These are phyloP conservation scores for Esox masquinongy DNA, from an alignment of 2,797 vertebrate genomes.

Conservation along the genomic window DNA sequence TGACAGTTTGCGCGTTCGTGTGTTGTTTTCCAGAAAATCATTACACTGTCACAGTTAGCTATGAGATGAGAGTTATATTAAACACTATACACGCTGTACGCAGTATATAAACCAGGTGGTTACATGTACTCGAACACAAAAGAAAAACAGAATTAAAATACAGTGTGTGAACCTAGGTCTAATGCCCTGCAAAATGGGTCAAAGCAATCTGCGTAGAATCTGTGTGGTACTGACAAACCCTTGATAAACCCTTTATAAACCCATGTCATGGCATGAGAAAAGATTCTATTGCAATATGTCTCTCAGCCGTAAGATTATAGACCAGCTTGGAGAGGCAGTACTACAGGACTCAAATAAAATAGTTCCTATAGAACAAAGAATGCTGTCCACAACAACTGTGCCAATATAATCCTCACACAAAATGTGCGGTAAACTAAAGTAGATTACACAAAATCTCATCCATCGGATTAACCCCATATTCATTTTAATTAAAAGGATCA, in stretches of 20 bases:
- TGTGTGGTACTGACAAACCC: background rate
- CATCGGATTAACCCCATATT: conserved; percentile 65
- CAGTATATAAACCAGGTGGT: background rate
- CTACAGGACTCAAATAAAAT: background rate
- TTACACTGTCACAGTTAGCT: background rate
- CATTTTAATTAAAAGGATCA: conserved; percentile 65
- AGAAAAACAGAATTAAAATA: background rate
- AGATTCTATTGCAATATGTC: conserved; percentile 16
- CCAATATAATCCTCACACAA: conserved; percentile 48
- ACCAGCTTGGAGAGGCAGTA: background rate
- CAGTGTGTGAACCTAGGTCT: background rate
- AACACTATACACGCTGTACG: background rate
- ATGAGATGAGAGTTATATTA: background rate
- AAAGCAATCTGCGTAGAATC: conserved; percentile 2
- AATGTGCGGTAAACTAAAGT: conserved; percentile 48
- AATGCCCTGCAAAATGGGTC: background rate
- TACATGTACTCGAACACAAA: background rate
- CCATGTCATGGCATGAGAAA: background rate
- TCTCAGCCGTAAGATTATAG: background rate
- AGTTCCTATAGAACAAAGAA: background rate
- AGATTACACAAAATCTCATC: conserved; percentile 58
- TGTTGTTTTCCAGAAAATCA: background rate
- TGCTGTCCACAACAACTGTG: background rate
- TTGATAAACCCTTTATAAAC: background rate
- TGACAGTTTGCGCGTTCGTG: background rate